A percentile compares a stretch with the other conserved stretches of the same genome.
Evolutionary conservation across 2,797 vertebrate genomes (phyloP).

Genomic region (Poliocrania exsul): DNA sequence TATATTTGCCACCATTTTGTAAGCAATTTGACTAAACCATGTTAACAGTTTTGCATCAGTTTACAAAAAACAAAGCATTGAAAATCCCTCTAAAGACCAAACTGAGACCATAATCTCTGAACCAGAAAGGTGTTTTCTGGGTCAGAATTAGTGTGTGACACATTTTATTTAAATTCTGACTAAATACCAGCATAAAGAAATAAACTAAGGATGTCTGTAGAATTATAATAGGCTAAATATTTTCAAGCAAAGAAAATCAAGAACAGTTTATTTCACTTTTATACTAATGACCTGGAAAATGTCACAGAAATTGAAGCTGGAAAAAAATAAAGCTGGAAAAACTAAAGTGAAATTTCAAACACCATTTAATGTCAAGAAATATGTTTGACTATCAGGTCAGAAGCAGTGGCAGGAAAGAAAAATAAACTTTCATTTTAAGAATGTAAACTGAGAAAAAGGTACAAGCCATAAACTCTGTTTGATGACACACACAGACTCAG

Average conservation of each 20-base stretch:
- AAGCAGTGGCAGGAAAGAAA: neutral
- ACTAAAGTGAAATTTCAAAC: neutral
- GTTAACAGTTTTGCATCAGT: neutral
- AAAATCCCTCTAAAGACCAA: neutral
- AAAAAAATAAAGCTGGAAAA: neutral
- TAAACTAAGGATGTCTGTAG: neutral
- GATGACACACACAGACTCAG: neutral
- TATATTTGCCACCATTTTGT: neutral
- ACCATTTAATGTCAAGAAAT: slow-evolving; percentile 8
- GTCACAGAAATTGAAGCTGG: neutral
- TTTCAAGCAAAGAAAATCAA: neutral
- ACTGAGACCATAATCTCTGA: neutral
- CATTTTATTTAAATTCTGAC: neutral
- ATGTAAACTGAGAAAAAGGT: slow-evolving; percentile 10
- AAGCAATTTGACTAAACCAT: neutral
- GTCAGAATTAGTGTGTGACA: neutral
- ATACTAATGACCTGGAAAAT: neutral
- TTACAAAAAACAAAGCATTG: neutral
- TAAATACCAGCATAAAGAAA: neutral
- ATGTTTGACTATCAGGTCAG: neutral
- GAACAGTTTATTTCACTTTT: neutral
- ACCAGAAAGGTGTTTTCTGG: neutral
- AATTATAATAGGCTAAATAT: neutral
- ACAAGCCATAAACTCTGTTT: neutral
- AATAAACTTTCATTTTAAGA: slow-evolving; percentile 8